Evolutionary conservation across 2,888 invertebrate genomes (phyloP), one percentile per base, ranked within the genome.

Genomic region (Coleophora flavipennella): DNA sequence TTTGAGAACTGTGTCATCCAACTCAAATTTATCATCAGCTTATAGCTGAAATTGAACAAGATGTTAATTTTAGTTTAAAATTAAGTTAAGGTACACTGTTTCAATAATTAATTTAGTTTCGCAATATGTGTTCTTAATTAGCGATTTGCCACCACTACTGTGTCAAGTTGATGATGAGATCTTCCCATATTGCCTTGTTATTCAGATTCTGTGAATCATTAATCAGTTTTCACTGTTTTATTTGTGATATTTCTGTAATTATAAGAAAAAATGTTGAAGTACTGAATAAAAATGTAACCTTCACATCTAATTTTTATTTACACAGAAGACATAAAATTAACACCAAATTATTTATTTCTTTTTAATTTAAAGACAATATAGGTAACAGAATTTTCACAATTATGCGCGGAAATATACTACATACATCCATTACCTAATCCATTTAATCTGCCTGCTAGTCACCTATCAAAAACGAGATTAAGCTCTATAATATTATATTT

Each of bases 201-300:
- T 62, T 67, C 73, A 68, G 80, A 83, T 83, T 81, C 80, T 80
- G 73, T 83, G 83, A 81, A 81, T 83, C 81, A 64, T 73, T 57
- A 53, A 64, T 73, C 57, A 53, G 73, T 78, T 80, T 75, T 79
- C 72, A 73, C 75, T 77, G 69, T 79, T 75, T n/a, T 71, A 71
- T 75, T 79, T 80, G 81, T 83, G 83, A 81, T 81, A 79, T 71
- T 70, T 62, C 46, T 61, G 55, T 74, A 71, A 59, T 59, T 55
- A 41, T 77, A 74, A 77, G 70, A 47, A 51, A 62, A 77, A 74
- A 67, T 76, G 77, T 70, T 61, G 48, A 55, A 52, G 52, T 67
- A 59, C 48, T 39, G 41, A 60, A 69, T 67, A 71, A 75, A 74
- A 57, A 45, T n/a, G 54, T 53, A 20, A 55, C 2, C 31, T 38